Conservation (phyloP, 2,888 invertebrate species). For the Sipha maydis region DNA sequence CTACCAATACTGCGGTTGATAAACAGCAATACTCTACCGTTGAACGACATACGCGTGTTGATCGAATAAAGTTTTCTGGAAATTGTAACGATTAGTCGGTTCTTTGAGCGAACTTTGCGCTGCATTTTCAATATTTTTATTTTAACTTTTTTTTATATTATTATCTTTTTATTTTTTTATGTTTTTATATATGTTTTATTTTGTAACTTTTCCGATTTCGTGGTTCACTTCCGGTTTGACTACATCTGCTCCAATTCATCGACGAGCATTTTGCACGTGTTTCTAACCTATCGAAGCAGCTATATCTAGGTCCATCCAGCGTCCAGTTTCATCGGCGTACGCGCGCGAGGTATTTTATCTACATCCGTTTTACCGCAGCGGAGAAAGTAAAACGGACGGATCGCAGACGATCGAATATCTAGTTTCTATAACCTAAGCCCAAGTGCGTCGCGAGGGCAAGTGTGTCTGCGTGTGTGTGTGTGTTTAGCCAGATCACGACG, state of each 20-base stretch:
- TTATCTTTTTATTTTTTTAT: too few species aligned
- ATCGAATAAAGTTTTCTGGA: too few species aligned
- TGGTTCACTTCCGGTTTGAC: background rate
- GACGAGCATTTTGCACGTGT: background rate
- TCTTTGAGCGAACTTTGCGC: too few species aligned
- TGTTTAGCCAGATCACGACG: background rate
- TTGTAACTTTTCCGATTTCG: background rate
- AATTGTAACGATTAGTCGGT: too few species aligned
- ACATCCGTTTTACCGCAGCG: constrained; percentile 54
- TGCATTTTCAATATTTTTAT: too few species aligned
- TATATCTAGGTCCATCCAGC: constrained; percentile 42
- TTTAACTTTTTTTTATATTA: too few species aligned
- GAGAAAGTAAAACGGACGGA: constrained; percentile 57
- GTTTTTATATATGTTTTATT: too few species aligned
- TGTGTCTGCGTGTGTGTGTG: background rate
- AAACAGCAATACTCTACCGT: too few species aligned
- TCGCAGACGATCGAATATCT: constrained; percentile 38
- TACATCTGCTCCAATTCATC: background rate
- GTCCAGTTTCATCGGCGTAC: constrained; percentile 15
- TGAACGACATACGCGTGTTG: too few species aligned
- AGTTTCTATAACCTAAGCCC: constrained; percentile 32
- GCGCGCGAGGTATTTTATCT: background rate
- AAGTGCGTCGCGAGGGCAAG: constrained; percentile 5
- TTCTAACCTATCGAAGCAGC: constrained; percentile 25
- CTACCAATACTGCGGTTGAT: too few species aligned